phyloP scores from a whole-genome alignment of 1,140 invertebrate genomes.

The Conus betulinus region DNA sequence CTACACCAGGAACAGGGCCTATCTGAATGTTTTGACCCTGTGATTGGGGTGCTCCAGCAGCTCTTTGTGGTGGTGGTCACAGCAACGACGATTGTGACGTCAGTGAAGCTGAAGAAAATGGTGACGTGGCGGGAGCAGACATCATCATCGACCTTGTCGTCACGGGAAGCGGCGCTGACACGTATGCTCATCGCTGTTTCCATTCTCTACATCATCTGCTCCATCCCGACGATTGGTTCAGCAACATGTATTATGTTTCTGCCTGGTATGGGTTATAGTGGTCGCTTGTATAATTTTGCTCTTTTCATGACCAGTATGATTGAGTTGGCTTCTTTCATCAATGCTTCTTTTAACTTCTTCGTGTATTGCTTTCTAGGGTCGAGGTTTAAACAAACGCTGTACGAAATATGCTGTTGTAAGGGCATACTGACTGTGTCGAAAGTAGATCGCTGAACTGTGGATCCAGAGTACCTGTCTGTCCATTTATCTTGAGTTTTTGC shows the following conservation, averaged over 20 bases:
- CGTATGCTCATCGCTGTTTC: background rate
- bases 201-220: background rate
- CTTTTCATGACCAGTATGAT: background rate
- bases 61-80: too few species aligned
- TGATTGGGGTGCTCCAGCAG: too few species aligned
- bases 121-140: background rate
- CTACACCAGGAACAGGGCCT: too few species aligned
- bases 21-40: too few species aligned
- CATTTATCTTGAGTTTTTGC: too few species aligned
- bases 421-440: too few species aligned
- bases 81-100: too few species aligned
- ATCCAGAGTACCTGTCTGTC: too few species aligned
- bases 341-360: slow-evolving; percentile 1
- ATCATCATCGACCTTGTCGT: background rate
- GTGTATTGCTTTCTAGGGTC: background rate
- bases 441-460: too few species aligned
- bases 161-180: background rate
- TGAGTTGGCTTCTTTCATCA: background rate
- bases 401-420: too few species aligned
- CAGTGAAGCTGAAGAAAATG: background rate
- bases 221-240: too few species aligned
- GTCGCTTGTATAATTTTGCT: background rate
- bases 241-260: background rate
- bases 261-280: background rate
- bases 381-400: background rate